These are phyloP conservation scores for Matsumyia berberina DNA, from an alignment of 2,888 invertebrate genomes.

Conservation along the genomic window DNA sequence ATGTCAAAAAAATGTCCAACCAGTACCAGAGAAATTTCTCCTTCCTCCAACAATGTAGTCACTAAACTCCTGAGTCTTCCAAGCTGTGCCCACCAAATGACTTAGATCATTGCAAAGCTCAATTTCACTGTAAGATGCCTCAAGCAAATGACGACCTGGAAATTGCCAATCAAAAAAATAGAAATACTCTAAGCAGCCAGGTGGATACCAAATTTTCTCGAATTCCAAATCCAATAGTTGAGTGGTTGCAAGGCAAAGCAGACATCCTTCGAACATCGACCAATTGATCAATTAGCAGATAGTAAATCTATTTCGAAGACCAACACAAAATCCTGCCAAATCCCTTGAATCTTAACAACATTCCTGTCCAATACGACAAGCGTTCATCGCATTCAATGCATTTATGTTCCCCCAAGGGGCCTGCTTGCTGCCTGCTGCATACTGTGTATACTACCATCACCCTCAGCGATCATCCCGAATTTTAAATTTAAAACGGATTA, in stretches of 20 bases:
- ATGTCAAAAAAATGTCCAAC: too few species aligned
- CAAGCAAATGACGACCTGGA: too few species aligned
- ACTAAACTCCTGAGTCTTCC: too few species aligned
- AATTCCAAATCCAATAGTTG: neutral
- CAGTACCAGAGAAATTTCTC: too few species aligned
- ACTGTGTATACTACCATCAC: slow-evolving; percentile 16
- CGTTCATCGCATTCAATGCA: slow-evolving; percentile 69
- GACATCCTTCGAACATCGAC: slow-evolving; percentile 16
- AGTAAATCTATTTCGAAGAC: slow-evolving; percentile 58
- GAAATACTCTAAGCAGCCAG: neutral
- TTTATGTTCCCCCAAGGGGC: slow-evolving; percentile 68
- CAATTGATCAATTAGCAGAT: slow-evolving; percentile 75
- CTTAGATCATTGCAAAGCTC: too few species aligned
- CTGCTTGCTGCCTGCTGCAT: neutral
- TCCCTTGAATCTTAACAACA: slow-evolving; percentile 58
- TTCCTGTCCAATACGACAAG: slow-evolving; percentile 66
- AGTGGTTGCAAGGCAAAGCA: neutral
- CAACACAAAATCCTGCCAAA: slow-evolving; percentile 21
- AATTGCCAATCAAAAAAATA: neutral
- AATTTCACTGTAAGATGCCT: too few species aligned
- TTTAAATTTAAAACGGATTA: slow-evolving; percentile 76
- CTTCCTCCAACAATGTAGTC: too few species aligned
- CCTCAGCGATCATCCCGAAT: slow-evolving; percentile 65
- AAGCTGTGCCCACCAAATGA: too few species aligned
- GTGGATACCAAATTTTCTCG: neutral